Conservation (phyloP, 2,888 invertebrate species). For the Pseudococcus viburni region DNA sequence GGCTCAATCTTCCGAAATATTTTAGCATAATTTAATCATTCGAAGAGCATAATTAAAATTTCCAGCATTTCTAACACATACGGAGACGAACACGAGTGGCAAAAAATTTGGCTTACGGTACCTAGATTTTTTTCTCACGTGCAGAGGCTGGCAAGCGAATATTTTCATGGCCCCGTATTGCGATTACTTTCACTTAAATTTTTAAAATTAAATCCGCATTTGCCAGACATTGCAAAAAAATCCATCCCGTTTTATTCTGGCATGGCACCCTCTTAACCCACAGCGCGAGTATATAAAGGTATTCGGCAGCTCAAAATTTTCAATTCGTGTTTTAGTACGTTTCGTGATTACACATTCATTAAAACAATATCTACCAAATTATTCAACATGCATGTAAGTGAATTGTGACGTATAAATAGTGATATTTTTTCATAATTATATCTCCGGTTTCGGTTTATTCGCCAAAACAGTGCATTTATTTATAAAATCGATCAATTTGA, state of each 20-base stretch:
- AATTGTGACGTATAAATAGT: background rate
- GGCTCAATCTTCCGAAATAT: conserved; percentile 10
- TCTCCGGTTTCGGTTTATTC: background rate
- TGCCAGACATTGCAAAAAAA: conserved; percentile 2
- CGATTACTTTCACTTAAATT: conserved; percentile 24
- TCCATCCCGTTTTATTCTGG: background rate
- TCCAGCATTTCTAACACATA: background rate
- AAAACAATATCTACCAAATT: background rate
- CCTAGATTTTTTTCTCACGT: conserved; percentile 1
- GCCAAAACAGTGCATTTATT: background rate
- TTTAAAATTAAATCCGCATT: conserved; percentile 6
- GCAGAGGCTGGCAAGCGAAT: background rate
- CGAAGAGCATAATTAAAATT: conserved; percentile 3
- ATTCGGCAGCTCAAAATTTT: background rate
- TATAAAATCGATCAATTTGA: background rate
- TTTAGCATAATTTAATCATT: conserved; percentile 31
- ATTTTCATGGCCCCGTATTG: background rate
- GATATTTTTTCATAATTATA: background rate
- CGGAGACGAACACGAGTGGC: background rate
- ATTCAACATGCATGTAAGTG: background rate
- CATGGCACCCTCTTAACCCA: background rate
- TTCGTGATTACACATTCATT: background rate
- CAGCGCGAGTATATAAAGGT: background rate
- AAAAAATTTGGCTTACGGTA: background rate
- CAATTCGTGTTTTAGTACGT: background rate